A percentile compares a stretch with the other conserved stretches of the same genome.
Evolutionary conservation across 2,888 invertebrate species (phyloP).

Genomic region (Ditula angustiorana): DNA sequence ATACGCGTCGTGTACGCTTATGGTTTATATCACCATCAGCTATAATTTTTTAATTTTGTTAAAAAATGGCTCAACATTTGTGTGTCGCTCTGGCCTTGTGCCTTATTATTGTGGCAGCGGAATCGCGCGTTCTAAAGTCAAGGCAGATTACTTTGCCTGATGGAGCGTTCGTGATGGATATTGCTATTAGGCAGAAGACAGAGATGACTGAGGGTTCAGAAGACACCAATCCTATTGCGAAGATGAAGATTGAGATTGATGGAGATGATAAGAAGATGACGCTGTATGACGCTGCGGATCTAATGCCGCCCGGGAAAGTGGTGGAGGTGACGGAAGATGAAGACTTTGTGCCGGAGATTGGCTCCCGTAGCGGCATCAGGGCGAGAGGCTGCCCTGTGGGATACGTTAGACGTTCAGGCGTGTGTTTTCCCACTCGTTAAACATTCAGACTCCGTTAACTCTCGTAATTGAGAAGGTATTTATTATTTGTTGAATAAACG

Average conservation of each 20-base stretch:
- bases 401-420: conserved; percentile 44
- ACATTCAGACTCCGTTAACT: background rate
- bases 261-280: conserved; percentile 33
- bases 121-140: conserved; percentile 23
- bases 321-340: conserved; percentile 13
- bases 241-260: conserved; percentile 42
- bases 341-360: conserved; percentile 39
- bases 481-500: background rate
- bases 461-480: background rate
- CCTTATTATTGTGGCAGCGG: conserved; percentile 11
- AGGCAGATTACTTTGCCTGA: conserved; percentile 41
- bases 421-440: conserved; percentile 52
- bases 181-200: conserved; percentile 44
- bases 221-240: conserved; percentile 31
- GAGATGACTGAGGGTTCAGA: conserved; percentile 35
- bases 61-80: conserved; percentile 28
- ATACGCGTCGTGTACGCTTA: conserved; percentile 39
- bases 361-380: conserved; percentile 45
- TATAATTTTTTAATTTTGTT: conserved; percentile 17
- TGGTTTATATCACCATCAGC: conserved; percentile 27
- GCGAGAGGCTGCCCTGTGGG: conserved; percentile 51
- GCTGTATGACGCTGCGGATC: conserved; percentile 22
- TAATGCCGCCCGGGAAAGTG: conserved; percentile 27
- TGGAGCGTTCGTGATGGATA: conserved; percentile 47
- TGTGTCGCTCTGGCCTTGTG: conserved; percentile 16